Base-by-base conservation (phyloP, 2,113 vertebrate genomes). In the Pristiophorus japonicus region DNA sequence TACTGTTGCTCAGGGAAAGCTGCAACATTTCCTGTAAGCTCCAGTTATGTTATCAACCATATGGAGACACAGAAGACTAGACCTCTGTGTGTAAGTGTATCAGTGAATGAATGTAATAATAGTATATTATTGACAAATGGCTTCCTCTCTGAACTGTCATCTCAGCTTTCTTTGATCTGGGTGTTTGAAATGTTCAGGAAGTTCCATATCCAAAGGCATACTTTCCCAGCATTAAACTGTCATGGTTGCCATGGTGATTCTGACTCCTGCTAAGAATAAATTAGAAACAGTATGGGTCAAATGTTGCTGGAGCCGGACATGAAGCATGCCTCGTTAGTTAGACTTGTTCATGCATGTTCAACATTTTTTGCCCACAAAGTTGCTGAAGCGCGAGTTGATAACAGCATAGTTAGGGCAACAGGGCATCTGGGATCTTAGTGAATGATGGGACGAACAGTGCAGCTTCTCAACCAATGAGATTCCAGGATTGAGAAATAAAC, bases 71-170 rank as follows among this genome's bases (percentile, higher is more conserved):
- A 63, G 59, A 65, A 42, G 90, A 38, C 62, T 22, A 8, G 45
- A 70, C 3, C 12, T 51, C 24, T 70, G 38, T n/a, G 8, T 94
- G 65, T 94, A 51, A 51, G 65, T 94, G 11, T 66, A 94, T 94
- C 66, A 70, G 16, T 70, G 66, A 70, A 70, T 73, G 93, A 51
- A 94, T 51, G 11, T 47, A 73, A 63, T 92, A 92, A 92, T 67
- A 94, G 24, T 67, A 42, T n/a, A 51, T 59, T 16, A 94, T 47
- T 70, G 27, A 67, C 93, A 45, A 94, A 73, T 94, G 92, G 10
- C 65, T 65, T 94, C 62, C 59, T 66, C 67, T 94, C 92, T 94
- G 63, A 94, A 30, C 65, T 20, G 27, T 94, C 91, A 70, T 70
- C 24, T 30, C 22, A 14, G 38, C 0, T 67, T 94, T 42, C 92